Evolutionary conservation across 2,888 invertebrate genomes (phyloP).

Genomic region (Camponotus fellah): DNA sequence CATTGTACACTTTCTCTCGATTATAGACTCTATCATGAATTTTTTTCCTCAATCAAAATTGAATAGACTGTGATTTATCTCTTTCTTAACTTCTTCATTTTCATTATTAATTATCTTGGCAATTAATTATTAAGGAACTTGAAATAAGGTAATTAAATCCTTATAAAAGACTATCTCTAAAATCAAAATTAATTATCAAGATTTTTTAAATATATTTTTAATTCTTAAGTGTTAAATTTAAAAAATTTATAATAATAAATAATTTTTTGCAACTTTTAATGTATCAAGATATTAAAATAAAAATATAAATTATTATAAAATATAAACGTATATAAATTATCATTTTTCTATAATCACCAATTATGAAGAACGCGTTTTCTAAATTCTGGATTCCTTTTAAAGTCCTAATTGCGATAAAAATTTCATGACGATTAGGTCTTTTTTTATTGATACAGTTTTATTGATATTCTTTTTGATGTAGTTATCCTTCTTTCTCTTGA

Average conservation of each 20-base stretch:
- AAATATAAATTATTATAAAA: neutral
- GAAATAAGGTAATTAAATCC: neutral
- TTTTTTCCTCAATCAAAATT: neutral
- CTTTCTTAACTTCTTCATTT: slow-evolving; percentile 2
- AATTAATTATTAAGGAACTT: neutral
- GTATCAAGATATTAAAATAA: slow-evolving; percentile 15
- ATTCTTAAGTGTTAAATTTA: neutral
- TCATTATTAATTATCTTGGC: neutral
- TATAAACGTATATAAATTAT: no score
- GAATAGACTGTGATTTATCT: neutral
- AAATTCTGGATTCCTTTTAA: neutral
- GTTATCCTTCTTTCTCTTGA: slow-evolving; percentile 37
- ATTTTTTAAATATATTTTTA: neutral
- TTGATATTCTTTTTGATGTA: neutral
- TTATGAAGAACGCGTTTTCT: neutral
- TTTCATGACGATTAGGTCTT: neutral
- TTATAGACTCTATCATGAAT: neutral
- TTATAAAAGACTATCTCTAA: neutral
- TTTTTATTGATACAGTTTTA: neutral
- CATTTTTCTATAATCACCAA: neutral
- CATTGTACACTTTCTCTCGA: neutral
- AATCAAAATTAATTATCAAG: neutral
- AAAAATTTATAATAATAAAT: neutral
- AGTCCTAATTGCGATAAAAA: neutral
- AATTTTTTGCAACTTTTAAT: neutral